A percentile compares a stretch with the other conserved stretches of the same genome.
These are phyloP conservation scores for Nomada ferruginata DNA, from an alignment of 2,888 invertebrate species.

Conservation along the genomic window DNA sequence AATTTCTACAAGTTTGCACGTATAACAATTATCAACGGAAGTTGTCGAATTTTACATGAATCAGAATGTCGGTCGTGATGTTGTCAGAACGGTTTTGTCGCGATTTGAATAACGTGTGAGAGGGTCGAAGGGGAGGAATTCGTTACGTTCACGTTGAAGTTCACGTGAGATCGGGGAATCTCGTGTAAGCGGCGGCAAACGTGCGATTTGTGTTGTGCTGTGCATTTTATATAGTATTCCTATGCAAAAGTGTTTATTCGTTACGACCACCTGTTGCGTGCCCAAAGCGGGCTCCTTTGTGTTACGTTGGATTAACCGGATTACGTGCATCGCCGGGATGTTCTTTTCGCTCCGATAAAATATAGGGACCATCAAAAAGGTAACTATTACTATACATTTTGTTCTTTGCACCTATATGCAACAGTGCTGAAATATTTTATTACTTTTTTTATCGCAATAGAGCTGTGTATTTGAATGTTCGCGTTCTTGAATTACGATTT, in stretches of 20 bases:
- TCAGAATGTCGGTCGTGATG: slow-evolving; percentile 48
- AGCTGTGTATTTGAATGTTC: not conserved
- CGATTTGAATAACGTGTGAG: slow-evolving; percentile 45
- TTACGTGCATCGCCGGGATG: slow-evolving; percentile 66
- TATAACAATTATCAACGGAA: slow-evolving; percentile 8
- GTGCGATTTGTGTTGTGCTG: slow-evolving; percentile 68
- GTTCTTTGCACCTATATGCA: not conserved
- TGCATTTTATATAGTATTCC: slow-evolving; percentile 55
- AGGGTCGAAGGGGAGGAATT: slow-evolving; percentile 28
- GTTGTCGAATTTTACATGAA: slow-evolving; percentile 22
- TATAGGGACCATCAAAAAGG: slow-evolving; percentile 45
- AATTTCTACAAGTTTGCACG: slow-evolving; percentile 33
- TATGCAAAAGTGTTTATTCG: slow-evolving; percentile 67
- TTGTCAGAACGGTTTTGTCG: slow-evolving; percentile 22
- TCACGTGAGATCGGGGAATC: slow-evolving; percentile 51
- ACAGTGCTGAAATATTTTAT: not conserved
- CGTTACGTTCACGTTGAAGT: slow-evolving; percentile 36
- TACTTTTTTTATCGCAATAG: not conserved
- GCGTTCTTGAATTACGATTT: not conserved
- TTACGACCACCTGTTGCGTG: slow-evolving; percentile 71
- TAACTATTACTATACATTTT: slow-evolving; percentile 14
- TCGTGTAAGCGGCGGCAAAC: slow-evolving; percentile 55
- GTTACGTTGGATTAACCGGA: slow-evolving; percentile 78
- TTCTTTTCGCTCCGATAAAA: slow-evolving; percentile 52
- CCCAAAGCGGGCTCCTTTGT: slow-evolving; percentile 60